These are phyloP conservation scores for Hetaerina americana DNA, from an alignment of 1,140 invertebrate species.

Conservation along the genomic window DNA sequence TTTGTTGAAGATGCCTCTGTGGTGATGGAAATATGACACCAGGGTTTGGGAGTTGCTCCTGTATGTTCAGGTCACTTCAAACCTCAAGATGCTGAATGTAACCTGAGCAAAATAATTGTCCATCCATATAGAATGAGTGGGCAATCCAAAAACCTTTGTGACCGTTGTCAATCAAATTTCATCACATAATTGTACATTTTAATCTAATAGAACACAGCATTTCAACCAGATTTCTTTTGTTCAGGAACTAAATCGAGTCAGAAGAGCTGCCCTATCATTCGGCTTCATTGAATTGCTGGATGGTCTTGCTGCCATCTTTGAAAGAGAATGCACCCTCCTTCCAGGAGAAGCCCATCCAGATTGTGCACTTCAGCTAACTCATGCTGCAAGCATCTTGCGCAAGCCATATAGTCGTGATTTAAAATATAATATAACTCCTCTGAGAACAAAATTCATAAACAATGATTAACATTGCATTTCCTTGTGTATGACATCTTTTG, in stretches of 20 bases:
- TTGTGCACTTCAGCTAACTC: conserved; percentile 77
- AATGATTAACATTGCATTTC: too few relatives aligned
- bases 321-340: conserved; percentile 74
- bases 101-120: too few relatives aligned
- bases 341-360: conserved; percentile 68
- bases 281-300: conserved; percentile 72
- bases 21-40: too few relatives aligned
- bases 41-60: too few relatives aligned
- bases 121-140: too few relatives aligned
- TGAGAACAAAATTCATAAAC: conserved; percentile 43
- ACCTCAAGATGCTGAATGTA: too few relatives aligned
- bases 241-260: conserved; percentile 79
- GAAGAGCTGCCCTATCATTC: conserved; percentile 75
- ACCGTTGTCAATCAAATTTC: too few relatives aligned
- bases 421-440: conserved; percentile 46
- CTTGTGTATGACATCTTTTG: too few relatives aligned
- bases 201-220: neutral
- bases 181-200: too few relatives aligned
- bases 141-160: too few relatives aligned
- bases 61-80: too few relatives aligned
- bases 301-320: conserved; percentile 65
- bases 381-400: conserved; percentile 62
- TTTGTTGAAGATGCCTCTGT: too few relatives aligned
- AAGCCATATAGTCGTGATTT: conserved; percentile 46
- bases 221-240: conserved; percentile 16